These are phyloP conservation scores for Eucriotettix oculatus DNA, from an alignment of 2,888 invertebrate genomes.

Conservation along the genomic window DNA sequence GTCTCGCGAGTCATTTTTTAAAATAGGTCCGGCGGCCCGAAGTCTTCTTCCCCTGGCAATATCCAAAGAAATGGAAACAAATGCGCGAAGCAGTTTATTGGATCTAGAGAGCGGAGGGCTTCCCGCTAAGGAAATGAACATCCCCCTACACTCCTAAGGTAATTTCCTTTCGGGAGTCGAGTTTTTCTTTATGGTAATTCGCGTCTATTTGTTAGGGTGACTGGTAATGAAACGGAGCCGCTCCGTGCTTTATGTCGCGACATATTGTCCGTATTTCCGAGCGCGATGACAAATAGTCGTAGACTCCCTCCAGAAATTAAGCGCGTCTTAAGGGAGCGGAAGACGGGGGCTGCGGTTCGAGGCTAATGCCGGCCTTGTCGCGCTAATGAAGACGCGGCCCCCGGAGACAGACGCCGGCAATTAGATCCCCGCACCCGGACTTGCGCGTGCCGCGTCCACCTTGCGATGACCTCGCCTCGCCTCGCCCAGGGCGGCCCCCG, in stretches of 20 bases:
- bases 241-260: neutral
- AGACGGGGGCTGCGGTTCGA: neutral
- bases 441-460: no score
- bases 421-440: no score
- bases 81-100: neutral
- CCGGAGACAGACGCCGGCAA: no score
- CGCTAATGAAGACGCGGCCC: no score
- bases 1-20: no score
- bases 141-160: conserved; percentile 5
- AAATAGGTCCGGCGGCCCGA: no score
- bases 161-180: conserved; percentile 9
- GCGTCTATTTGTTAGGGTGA: conserved; percentile 7
- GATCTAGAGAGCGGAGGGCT: neutral
- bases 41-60: neutral
- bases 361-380: neutral
- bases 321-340: neutral
- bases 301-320: neutral
- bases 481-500: neutral
- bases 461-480: no score
- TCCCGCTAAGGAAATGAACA: conserved; percentile 3
- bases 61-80: conserved; percentile 8
- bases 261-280: neutral
- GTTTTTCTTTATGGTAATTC: conserved; percentile 11
- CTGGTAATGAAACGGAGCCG: neutral
- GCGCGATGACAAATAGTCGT: neutral